Conservation (phyloP, 2,888 invertebrate genomes). For the Cataglyphis albicans region DNA sequence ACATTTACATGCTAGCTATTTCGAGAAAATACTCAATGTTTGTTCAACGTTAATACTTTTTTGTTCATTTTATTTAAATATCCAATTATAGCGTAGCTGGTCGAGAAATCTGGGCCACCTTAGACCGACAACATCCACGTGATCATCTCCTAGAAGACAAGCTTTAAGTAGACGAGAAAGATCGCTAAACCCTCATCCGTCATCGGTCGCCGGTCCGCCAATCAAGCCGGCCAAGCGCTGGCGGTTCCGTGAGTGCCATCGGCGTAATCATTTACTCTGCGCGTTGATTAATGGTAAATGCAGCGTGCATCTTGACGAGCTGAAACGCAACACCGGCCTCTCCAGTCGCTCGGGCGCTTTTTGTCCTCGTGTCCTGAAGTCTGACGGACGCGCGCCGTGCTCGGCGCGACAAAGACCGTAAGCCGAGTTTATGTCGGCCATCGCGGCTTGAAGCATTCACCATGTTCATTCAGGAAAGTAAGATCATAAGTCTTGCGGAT, state of each 20-base stretch:
- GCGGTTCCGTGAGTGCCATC: constrained; percentile 66
- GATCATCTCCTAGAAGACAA: constrained; percentile 44
- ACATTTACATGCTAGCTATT: not conserved
- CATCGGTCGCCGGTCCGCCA: constrained; percentile 76
- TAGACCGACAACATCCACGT: constrained; percentile 36
- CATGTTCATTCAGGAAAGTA: constrained; percentile 61
- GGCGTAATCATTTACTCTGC: constrained; percentile 78
- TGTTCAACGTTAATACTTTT: not conserved
- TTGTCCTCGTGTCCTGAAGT: constrained; percentile 58
- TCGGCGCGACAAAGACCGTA: constrained; percentile 60
- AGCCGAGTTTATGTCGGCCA: constrained; percentile 53
- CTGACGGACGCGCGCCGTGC: constrained; percentile 64
- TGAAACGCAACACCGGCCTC: constrained; percentile 68
- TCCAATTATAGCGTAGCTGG: not conserved
- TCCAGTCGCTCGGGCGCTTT: constrained; percentile 60
- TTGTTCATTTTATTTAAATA: constrained; percentile 22
- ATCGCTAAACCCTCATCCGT: constrained; percentile 78
- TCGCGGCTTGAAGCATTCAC: constrained; percentile 49
- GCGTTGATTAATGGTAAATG: constrained; percentile 79
- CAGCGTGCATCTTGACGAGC: constrained; percentile 70
- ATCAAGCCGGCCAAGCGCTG: constrained; percentile 60
- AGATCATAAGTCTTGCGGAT: constrained; percentile 64
- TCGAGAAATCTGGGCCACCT: constrained; percentile 39
- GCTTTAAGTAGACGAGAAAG: constrained; percentile 57
- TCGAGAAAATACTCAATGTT: constrained; percentile 17